Conservation (phyloP, 92 coral and sea anemone species). For the Epizoanthus rinbou region DNA sequence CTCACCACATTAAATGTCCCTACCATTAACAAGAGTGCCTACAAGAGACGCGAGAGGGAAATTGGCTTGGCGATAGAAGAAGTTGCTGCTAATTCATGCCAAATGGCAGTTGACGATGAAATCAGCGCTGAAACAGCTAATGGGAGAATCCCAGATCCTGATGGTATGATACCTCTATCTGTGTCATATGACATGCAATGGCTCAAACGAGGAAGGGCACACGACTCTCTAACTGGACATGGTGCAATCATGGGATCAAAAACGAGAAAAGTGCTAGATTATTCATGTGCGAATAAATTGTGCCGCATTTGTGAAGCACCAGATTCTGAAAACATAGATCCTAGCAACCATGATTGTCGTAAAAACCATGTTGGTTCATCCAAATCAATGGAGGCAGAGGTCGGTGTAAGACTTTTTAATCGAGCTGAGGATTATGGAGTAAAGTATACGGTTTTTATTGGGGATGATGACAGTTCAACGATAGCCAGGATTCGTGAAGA, state of each 20-base stretch:
- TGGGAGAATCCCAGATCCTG: conserved; percentile 5
- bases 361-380: neutral
- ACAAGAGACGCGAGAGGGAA: conserved; percentile 21
- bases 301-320: conserved; percentile 15
- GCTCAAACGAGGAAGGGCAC: conserved; percentile 15
- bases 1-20: conserved; percentile 10
- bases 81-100: conserved; percentile 11
- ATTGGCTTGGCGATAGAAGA: conserved; percentile 20
- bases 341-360: neutral
- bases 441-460: neutral
- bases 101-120: conserved; percentile 9
- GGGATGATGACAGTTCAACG: neutral
- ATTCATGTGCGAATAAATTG: conserved; percentile 18
- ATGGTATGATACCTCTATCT: neutral
- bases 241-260: conserved; percentile 23
- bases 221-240: conserved; percentile 18
- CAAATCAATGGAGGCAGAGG: neutral
- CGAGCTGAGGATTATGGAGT: neutral
- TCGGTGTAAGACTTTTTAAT: neutral
- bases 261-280: neutral
- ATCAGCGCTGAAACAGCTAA: neutral
- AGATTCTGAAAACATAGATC: neutral
- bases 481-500: neutral
- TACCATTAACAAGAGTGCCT: conserved; percentile 1
- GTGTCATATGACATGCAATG: neutral